Evolutionary conservation across 2,797 vertebrate genomes (phyloP).

Genomic region (Acanthornis magna): DNA sequence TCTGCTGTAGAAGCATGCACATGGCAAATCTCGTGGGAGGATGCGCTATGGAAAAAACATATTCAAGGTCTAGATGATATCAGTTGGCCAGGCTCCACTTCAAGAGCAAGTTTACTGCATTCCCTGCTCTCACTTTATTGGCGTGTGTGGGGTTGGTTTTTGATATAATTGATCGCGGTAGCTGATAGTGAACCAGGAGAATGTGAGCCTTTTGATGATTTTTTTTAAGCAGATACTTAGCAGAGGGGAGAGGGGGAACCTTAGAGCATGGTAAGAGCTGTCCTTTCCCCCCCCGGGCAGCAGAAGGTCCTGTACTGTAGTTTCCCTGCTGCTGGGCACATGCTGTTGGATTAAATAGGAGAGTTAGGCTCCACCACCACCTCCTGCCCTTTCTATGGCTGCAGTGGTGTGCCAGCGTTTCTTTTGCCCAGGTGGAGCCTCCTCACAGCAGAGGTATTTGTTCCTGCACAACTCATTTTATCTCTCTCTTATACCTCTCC

Average conservation of each 20-base stretch:
- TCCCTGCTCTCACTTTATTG: background rate
- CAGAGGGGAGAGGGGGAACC: accelerated
- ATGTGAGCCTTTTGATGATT: background rate
- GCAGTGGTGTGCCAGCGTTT: background rate
- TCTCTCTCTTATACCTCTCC: background rate
- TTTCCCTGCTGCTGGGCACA: background rate
- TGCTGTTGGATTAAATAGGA: background rate
- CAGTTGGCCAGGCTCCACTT: background rate
- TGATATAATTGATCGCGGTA: background rate
- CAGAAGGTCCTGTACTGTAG: background rate
- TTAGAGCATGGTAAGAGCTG: background rate
- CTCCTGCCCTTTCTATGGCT: background rate
- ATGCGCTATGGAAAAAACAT: background rate
- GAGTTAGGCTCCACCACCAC: background rate
- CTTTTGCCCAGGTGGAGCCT: background rate
- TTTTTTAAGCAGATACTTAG: background rate
- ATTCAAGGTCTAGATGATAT: background rate
- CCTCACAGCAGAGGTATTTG: background rate
- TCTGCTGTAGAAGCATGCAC: background rate
- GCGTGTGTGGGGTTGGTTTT: background rate
- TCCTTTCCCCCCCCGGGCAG: background rate
- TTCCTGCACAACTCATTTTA: background rate
- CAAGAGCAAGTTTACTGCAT: background rate
- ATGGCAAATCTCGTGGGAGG: background rate
- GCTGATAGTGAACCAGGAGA: background rate